Conservation (phyloP, 1,140 invertebrate genomes). For the Drosophila trapezifrons region DNA sequence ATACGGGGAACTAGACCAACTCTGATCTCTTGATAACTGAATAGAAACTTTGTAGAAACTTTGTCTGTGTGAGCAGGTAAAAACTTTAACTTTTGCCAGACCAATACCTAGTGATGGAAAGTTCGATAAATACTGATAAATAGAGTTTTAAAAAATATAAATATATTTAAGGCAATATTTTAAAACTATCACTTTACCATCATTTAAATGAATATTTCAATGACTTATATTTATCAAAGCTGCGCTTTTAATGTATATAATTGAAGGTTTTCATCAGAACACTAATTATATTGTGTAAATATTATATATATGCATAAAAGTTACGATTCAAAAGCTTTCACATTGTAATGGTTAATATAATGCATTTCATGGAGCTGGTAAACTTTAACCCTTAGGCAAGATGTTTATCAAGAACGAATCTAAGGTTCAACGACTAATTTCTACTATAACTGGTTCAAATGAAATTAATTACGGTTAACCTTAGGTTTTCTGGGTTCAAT, state of each 20-base stretch:
- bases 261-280: neutral
- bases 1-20: slow-evolving; percentile 16
- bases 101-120: neutral
- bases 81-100: neutral
- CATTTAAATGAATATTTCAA: no score
- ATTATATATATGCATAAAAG: no score
- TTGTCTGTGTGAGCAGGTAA: neutral
- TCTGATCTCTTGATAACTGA: slow-evolving; percentile 21
- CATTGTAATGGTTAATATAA: neutral
- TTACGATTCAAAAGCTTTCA: neutral
- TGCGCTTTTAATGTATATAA: no score
- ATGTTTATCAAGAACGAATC: slow-evolving; percentile 7
- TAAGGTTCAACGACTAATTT: slow-evolving; percentile 41
- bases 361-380: slow-evolving; percentile 1
- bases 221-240: neutral
- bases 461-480: slow-evolving; percentile 18
- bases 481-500: slow-evolving; percentile 16
- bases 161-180: no score
- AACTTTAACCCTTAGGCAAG: slow-evolving; percentile 2
- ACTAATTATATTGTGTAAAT: neutral
- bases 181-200: no score
- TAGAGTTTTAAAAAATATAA: neutral
- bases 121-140: neutral
- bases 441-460: slow-evolving; percentile 14
- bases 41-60: slow-evolving; percentile 7